Conservation (phyloP, 2,888 invertebrate genomes). For the Amiota mariae region DNA sequence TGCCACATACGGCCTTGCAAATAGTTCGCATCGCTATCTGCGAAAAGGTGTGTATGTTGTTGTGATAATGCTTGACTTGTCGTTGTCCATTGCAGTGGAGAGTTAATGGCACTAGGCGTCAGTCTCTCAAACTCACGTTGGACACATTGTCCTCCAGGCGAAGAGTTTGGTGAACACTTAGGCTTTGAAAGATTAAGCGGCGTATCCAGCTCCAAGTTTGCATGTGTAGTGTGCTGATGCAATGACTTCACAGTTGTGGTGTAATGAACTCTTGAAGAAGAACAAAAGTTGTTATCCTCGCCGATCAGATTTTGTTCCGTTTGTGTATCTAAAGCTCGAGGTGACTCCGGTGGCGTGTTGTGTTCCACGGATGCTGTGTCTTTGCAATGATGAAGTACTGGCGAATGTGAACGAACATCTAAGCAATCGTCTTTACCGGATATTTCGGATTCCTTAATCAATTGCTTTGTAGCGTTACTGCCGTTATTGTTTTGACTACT, state of each 20-base stretch:
- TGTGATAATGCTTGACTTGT: constrained; percentile 61
- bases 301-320: constrained; percentile 20
- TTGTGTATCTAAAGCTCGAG: constrained; percentile 33
- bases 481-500: constrained; percentile 47
- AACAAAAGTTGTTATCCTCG: constrained; percentile 34
- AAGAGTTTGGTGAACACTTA: constrained; percentile 78
- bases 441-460: too few relatives aligned
- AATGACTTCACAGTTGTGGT: constrained; percentile 7
- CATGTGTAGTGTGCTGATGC: constrained; percentile 69
- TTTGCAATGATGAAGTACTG: not conserved
- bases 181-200: constrained; percentile 93
- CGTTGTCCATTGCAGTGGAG: constrained; percentile 54
- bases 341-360: constrained; percentile 57
- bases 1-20: constrained; percentile 74
- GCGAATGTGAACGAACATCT: not conserved
- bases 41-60: constrained; percentile 73
- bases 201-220: constrained; percentile 87
- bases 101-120: constrained; percentile 46
- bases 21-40: constrained; percentile 74
- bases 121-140: constrained; percentile 39
- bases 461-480: not conserved
- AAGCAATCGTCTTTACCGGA: not conserved
- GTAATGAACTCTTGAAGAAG: constrained; percentile 39
- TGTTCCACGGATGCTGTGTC: constrained; percentile 34
- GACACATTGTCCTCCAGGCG: constrained; percentile 64